A percentile compares a stretch with the other conserved stretches of the same genome.
phyloP scores from a whole-genome alignment of 2,113 vertebrate species.

The Eclectus roratus region DNA sequence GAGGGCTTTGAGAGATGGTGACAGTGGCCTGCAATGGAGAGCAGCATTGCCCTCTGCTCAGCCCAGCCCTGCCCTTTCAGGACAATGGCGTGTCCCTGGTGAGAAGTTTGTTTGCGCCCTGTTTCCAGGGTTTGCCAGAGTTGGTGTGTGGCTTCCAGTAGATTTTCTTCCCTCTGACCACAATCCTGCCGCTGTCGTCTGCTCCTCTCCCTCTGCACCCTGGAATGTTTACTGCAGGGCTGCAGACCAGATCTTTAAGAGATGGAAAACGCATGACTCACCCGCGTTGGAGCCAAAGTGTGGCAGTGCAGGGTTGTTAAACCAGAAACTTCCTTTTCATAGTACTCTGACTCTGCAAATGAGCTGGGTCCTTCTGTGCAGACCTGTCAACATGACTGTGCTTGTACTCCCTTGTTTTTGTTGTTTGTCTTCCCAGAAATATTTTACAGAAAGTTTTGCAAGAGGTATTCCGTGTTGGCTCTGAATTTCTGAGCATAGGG shows the following conservation, averaged over 20 bases:
- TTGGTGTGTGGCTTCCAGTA: rapidly evolving
- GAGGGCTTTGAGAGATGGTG: rapidly evolving
- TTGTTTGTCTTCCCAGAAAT: not conserved
- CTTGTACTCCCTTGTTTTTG: not conserved
- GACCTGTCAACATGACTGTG: not conserved
- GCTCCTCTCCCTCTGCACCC: not conserved
- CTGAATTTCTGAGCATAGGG: not conserved
- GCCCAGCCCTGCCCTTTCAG: rapidly evolving
- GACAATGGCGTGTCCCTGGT: rapidly evolving
- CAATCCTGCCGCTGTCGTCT: rapidly evolving
- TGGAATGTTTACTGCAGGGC: not conserved
- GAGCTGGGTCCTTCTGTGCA: not conserved
- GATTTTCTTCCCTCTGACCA: not conserved
- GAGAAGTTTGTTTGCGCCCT: rapidly evolving
- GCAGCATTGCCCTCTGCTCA: rapidly evolving
- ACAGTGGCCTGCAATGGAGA: rapidly evolving
- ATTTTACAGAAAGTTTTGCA: rapidly evolving
- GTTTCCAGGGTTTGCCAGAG: not conserved
- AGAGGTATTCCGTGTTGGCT: not conserved
- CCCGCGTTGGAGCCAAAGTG: rapidly evolving
- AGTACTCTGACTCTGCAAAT: rapidly evolving
- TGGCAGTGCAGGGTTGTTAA: not conserved
- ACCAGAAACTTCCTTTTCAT: not conserved
- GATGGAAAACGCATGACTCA: not conserved
- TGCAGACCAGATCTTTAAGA: not conserved